These are phyloP conservation scores for Lipotes vexillifer DNA, from an alignment of 2,113 vertebrate genomes.

Conservation along the genomic window DNA sequence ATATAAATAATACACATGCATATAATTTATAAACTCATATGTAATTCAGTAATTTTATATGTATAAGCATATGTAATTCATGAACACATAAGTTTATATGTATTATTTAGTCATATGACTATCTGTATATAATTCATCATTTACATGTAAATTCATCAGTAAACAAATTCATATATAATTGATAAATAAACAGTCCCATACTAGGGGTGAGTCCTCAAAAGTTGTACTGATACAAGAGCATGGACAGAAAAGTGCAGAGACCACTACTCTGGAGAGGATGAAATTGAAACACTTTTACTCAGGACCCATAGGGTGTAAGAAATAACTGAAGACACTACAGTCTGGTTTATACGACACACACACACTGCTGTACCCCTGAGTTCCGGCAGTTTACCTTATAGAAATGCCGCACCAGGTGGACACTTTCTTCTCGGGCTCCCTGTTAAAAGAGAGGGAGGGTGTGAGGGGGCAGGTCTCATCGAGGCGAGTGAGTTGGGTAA, in stretches of 20 bases:
- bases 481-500: no score
- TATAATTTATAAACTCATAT: neutral
- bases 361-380: neutral
- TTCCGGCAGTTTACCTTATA: conserved; percentile 87
- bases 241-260: neutral
- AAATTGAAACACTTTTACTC: neutral
- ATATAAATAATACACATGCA: neutral
- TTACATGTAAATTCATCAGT: neutral
- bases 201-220: neutral
- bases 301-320: neutral
- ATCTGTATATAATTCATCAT: neutral
- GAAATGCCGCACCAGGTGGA: conserved; percentile 92
- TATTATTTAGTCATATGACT: neutral
- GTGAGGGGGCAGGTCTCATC: neutral
- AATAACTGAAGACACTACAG: neutral
- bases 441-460: conserved; percentile 64
- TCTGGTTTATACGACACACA: neutral
- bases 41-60: neutral
- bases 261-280: neutral
- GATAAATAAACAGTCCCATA: neutral
- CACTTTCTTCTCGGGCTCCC: conserved; percentile 96
- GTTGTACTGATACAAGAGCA: neutral
- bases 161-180: neutral
- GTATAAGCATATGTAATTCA: neutral
- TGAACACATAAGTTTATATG: neutral